Conservation (phyloP, 2,888 invertebrate species). For the Neria commutata region DNA sequence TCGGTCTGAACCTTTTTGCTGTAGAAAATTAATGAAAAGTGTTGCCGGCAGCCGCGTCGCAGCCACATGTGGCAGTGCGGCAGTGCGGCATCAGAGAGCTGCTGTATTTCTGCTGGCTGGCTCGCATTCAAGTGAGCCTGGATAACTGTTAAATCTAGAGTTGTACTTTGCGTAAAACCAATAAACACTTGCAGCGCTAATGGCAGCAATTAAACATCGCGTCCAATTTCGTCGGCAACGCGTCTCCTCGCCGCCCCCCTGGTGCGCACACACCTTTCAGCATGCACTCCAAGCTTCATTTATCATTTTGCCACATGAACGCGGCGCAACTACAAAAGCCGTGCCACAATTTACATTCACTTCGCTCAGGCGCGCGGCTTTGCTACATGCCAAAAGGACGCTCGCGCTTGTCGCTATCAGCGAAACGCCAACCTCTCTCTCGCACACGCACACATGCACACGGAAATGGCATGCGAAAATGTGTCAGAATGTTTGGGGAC, state of each 20-base stretch:
- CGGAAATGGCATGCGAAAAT: too few species aligned
- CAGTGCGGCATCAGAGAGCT: too few species aligned
- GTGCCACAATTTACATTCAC: constrained; percentile 13
- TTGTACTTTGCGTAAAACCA: neutral
- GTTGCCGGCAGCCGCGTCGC: too few species aligned
- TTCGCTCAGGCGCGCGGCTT: constrained; percentile 21
- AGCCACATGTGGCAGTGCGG: too few species aligned
- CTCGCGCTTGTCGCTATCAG: neutral
- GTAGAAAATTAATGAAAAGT: neutral
- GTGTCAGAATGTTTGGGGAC: too few species aligned
- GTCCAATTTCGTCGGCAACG: neutral
- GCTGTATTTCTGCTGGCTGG: too few species aligned
- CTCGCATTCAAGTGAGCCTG: too few species aligned
- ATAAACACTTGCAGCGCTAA: neutral
- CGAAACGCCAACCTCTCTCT: too few species aligned
- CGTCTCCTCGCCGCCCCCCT: neutral
- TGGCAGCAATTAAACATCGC: neutral
- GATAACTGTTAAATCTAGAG: too few species aligned
- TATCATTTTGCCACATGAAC: constrained; percentile 27
- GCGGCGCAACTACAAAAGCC: constrained; percentile 17
- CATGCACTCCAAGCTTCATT: constrained; percentile 3
- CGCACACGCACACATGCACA: too few species aligned
- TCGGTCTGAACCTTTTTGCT: too few species aligned
- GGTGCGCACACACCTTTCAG: neutral
- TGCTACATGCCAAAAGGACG: constrained; percentile 19